Evolutionary conservation across 2,888 invertebrate genomes (phyloP).

Genomic region (Meganola albula): DNA sequence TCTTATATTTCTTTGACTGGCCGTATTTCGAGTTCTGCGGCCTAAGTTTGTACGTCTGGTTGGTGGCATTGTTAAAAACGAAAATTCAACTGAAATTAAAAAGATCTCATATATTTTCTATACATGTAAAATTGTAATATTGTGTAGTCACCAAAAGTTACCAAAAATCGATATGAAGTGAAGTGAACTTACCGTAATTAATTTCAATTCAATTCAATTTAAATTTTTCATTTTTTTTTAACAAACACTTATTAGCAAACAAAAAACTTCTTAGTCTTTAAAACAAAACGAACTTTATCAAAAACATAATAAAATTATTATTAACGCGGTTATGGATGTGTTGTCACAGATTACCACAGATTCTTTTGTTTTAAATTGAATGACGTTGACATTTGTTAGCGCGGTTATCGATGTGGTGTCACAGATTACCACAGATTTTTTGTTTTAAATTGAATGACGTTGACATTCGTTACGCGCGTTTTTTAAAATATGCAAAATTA

Average conservation of each 20-base stretch:
- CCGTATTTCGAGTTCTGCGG: conserved; percentile 17
- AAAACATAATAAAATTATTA: conserved; percentile 7
- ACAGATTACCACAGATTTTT: conserved; percentile 4
- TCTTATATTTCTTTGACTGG: conserved; percentile 21
- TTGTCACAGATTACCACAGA: conserved; percentile 5
- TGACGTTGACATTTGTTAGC: conserved; percentile 1
- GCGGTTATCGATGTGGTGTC: conserved; percentile 1
- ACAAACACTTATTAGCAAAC: conserved; percentile 10
- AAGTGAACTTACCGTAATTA: conserved; percentile 8
- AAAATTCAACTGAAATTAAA: conserved; percentile 11
- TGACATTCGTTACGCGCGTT: conserved; percentile 4
- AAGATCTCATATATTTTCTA: conserved; percentile 8
- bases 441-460: conserved; percentile 4
- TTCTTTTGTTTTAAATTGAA: conserved; percentile 4
- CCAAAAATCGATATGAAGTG: conserved; percentile 7
- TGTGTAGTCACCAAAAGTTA: conserved; percentile 9
- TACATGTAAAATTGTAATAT: conserved; percentile 8
- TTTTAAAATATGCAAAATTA: conserved; percentile 2
- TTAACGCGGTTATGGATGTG: conserved; percentile 6
- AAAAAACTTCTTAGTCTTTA: conserved; percentile 9
- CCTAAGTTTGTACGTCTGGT: conserved; percentile 12
- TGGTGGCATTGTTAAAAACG: conserved; percentile 14
- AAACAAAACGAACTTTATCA: conserved; percentile 9
- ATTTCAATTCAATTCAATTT: too few species aligned
- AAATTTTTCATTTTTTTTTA: too few species aligned